Evolutionary conservation across 2,113 vertebrate genomes (phyloP).

Genomic region (Symphodus melops): DNA sequence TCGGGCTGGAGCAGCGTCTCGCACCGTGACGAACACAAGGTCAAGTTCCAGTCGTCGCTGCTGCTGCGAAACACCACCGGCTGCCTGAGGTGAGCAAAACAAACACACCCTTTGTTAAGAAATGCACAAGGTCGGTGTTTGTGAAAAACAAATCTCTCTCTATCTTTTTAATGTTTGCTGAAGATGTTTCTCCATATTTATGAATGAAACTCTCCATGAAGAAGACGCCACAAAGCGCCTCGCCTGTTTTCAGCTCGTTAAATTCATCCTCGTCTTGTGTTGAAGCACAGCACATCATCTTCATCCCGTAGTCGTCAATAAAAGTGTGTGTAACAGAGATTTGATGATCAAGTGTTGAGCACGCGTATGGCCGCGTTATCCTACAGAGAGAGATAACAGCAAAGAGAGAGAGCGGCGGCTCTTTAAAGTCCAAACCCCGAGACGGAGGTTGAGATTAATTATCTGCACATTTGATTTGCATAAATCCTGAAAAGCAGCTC

Average conservation of each 20-base stretch:
- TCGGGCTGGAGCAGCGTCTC: constrained; percentile 95
- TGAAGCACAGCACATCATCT: constrained; percentile 32
- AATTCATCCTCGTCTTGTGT: constrained; percentile 28
- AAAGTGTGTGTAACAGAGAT: constrained; percentile 19
- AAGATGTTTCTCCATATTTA: neutral
- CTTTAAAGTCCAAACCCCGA: neutral
- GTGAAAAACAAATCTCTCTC: no score
- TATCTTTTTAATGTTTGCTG: neutral
- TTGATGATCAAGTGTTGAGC: constrained; percentile 16
- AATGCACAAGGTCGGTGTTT: neutral
- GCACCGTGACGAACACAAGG: constrained; percentile 92
- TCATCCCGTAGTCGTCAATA: constrained; percentile 1
- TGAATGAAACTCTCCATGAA: constrained; percentile 1
- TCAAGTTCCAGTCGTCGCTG: constrained; percentile 95
- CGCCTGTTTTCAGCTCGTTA: constrained; percentile 12
- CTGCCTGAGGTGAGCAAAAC: constrained; percentile 89
- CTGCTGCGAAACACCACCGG: constrained; percentile 96
- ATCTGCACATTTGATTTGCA: neutral
- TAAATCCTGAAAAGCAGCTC: neutral
- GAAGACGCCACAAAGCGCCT: constrained; percentile 12
- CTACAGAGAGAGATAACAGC: constrained; percentile 8
- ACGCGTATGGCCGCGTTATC: constrained; percentile 3
- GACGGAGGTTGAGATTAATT: neutral
- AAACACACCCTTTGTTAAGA: neutral
- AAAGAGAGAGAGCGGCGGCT: neutral